Conservation (phyloP, 2,888 invertebrate species). For the Tiliacea citrago region DNA sequence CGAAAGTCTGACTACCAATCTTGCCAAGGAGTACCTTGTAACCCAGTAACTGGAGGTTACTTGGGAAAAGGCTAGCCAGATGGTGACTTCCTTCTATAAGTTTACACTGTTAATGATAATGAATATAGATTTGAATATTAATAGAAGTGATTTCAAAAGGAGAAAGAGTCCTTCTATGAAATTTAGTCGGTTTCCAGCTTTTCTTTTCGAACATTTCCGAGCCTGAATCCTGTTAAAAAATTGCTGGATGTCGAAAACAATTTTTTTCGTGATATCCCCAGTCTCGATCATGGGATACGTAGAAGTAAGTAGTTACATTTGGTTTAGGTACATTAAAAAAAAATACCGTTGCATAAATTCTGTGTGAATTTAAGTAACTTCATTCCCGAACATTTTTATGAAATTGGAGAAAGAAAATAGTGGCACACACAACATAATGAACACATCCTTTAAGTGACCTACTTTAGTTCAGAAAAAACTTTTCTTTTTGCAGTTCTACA, state of each 20-base stretch:
- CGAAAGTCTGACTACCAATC: too few species aligned
- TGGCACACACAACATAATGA: not conserved
- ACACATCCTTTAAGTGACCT: constrained; percentile 20
- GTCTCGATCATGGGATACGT: not conserved
- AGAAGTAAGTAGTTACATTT: too few species aligned
- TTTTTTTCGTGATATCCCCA: not conserved
- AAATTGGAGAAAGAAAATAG: not conserved
- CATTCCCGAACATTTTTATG: not conserved
- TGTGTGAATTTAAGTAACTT: not conserved
- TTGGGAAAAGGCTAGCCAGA: too few species aligned
- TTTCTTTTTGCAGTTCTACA: constrained; percentile 31
- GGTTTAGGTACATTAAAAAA: not conserved
- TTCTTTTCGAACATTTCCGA: not conserved
- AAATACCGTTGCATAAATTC: not conserved
- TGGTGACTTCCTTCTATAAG: not conserved
- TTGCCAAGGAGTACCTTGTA: too few species aligned
- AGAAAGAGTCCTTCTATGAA: not conserved
- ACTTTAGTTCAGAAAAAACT: constrained; percentile 9
- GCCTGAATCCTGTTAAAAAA: not conserved
- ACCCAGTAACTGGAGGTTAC: too few species aligned
- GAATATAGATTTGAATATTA: not conserved
- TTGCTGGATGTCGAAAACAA: not conserved
- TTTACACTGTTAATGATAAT: not conserved
- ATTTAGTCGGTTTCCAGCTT: not conserved
- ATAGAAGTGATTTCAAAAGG: not conserved